Conservation (phyloP, 2,888 invertebrate genomes). For the Drosophila nigritarsus region DNA sequence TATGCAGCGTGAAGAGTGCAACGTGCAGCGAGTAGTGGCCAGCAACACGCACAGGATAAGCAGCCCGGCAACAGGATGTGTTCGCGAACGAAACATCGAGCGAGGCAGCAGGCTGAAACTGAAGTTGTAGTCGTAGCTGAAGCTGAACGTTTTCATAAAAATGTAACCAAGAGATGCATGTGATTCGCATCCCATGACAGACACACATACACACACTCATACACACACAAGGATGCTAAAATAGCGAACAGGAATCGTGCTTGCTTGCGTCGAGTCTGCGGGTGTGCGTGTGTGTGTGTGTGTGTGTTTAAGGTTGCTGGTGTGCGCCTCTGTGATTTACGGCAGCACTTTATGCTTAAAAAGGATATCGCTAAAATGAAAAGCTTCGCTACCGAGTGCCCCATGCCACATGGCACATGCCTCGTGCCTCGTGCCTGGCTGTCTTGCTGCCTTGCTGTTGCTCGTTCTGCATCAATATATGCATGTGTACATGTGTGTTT, state of each 20-base stretch:
- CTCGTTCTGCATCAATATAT: slow-evolving; percentile 24
- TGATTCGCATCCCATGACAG: slow-evolving; percentile 71
- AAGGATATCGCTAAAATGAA: slow-evolving; percentile 83
- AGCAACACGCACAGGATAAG: slow-evolving; percentile 65
- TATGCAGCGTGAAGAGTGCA: slow-evolving; percentile 27
- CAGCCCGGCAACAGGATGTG: slow-evolving; percentile 61
- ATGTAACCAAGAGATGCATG: slow-evolving; percentile 81
- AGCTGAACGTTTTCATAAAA: slow-evolving; percentile 77
- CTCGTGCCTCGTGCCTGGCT: slow-evolving; percentile 11
- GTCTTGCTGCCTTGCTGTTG: slow-evolving; percentile 4
- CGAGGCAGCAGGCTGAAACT: slow-evolving; percentile 22
- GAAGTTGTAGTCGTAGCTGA: slow-evolving; percentile 10
- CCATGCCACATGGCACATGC: slow-evolving; percentile 6
- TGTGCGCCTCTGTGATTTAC: slow-evolving; percentile 82
- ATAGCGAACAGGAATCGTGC: slow-evolving; percentile 64
- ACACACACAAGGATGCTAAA: slow-evolving; percentile 40
- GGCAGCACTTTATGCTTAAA: slow-evolving; percentile 83
- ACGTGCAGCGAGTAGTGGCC: slow-evolving; percentile 32
- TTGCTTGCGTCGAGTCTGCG: slow-evolving; percentile 52
- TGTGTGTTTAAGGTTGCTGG: slow-evolving; percentile 25
- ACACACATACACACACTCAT: slow-evolving; percentile 34
- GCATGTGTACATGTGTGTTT: slow-evolving; percentile 36
- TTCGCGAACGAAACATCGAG: slow-evolving; percentile 60
- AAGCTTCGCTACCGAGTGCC: slow-evolving; percentile 71
- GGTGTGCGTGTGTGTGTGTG: slow-evolving; percentile 27